These are phyloP conservation scores for Luidia sarsii DNA, from an alignment of 53 echinoderm and acorn worm species.

Conservation along the genomic window DNA sequence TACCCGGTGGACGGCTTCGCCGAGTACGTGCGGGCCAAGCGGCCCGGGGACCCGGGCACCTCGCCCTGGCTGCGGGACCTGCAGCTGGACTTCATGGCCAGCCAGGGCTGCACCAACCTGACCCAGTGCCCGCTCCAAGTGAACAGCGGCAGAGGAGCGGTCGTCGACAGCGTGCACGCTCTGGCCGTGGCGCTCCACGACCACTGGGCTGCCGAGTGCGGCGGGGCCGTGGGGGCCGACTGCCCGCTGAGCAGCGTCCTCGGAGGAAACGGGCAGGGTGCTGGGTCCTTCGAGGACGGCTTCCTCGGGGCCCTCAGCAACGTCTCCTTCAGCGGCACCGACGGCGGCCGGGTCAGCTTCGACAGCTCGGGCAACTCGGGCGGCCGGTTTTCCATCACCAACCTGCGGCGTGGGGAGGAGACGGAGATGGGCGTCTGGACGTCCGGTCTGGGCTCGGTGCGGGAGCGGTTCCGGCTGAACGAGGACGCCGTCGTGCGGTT, in stretches of 20 bases:
- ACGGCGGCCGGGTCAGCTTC: slow-evolving; percentile 5
- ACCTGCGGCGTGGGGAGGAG: slow-evolving; percentile 9
- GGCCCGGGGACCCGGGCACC: not conserved
- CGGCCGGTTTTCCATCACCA: slow-evolving; percentile 36
- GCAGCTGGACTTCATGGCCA: not conserved
- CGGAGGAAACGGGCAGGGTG: not conserved
- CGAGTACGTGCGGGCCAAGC: not conserved
- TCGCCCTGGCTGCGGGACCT: slow-evolving; percentile 31
- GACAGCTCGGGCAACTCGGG: slow-evolving; percentile 40
- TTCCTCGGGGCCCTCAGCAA: not conserved
- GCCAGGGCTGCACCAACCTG: slow-evolving; percentile 2
- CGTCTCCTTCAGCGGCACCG: not conserved
- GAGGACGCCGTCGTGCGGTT: slow-evolving; percentile 24
- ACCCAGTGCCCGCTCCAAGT: not conserved
- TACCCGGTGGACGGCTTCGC: not conserved
- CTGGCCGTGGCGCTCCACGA: slow-evolving; percentile 9
- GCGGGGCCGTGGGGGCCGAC: not conserved
- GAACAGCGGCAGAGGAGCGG: not conserved
- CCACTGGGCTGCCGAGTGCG: not conserved
- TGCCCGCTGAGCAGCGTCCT: not conserved
- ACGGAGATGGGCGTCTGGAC: slow-evolving; percentile 27
- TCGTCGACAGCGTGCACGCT: slow-evolving; percentile 22
- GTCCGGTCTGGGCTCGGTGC: not conserved
- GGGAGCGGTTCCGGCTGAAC: not conserved
- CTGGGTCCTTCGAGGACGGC: not conserved